Evolutionary conservation across 2,797 vertebrate genomes (phyloP).

Genomic region (Phylloscopus collybita): DNA sequence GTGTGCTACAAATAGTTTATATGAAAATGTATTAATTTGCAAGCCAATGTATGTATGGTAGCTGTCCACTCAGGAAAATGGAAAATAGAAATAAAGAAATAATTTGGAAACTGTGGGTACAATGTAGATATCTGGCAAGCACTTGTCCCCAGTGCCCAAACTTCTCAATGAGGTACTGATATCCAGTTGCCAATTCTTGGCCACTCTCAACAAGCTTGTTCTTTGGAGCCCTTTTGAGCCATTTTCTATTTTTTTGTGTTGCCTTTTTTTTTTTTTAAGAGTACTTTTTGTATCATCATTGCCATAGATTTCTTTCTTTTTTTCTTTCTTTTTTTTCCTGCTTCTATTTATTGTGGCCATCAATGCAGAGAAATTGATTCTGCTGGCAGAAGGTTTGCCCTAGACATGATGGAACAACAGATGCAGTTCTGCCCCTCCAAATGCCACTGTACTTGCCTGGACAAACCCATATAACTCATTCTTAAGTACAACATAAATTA

Average conservation of each 20-base stretch:
- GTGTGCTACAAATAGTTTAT: neutral
- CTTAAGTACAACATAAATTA: neutral
- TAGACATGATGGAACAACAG: neutral
- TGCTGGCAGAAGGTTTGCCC: neutral
- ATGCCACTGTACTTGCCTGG: neutral
- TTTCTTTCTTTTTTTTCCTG: rapidly evolving
- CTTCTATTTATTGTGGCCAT: neutral
- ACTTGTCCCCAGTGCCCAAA: neutral
- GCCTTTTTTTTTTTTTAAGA: neutral
- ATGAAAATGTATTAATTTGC: neutral
- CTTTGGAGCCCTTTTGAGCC: neutral
- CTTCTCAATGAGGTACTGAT: neutral
- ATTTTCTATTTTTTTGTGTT: neutral
- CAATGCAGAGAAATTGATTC: neutral
- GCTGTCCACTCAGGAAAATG: neutral
- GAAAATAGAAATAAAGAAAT: neutral
- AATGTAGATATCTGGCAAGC: neutral
- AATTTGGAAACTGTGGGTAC: neutral
- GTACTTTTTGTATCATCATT: neutral
- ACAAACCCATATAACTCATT: neutral
- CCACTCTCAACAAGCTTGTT: neutral
- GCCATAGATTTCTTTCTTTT: neutral
- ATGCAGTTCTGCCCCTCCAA: neutral
- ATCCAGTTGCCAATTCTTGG: neutral
- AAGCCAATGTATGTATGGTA: neutral